Percentiles rank a stretch among this genome's conserved stretches.
Evolutionary conservation across 1,140 invertebrate genomes (phyloP).

Genomic region (Drepana arcuata): DNA sequence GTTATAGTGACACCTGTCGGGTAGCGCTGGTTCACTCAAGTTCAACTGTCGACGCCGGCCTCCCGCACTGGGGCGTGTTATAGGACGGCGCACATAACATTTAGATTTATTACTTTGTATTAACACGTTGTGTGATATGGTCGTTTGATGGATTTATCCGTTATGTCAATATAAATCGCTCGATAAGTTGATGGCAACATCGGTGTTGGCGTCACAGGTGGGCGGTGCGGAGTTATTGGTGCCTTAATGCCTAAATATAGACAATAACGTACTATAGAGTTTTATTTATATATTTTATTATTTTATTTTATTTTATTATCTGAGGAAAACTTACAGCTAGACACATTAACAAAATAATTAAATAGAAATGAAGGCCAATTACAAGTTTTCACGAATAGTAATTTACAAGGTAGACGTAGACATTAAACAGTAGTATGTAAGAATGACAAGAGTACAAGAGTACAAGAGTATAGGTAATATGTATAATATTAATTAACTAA

Average conservation of each 20-base stretch:
- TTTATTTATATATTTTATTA: too few relatives aligned
- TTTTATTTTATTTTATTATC: too few relatives aligned
- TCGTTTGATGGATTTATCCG: constrained; percentile 58
- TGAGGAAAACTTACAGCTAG: too few relatives aligned
- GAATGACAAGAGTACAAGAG: too few relatives aligned
- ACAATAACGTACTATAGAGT: too few relatives aligned
- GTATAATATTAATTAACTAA: too few relatives aligned
- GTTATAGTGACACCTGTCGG: constrained; percentile 40
- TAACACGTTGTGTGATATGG: constrained; percentile 40
- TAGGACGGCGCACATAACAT: constrained; percentile 50
- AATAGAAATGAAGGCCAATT: too few relatives aligned
- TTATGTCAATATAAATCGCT: constrained; percentile 10
- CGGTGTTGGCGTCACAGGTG: constrained; percentile 7
- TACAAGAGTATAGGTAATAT: too few relatives aligned
- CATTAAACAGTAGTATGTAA: too few relatives aligned
- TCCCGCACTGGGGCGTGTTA: constrained; percentile 30
- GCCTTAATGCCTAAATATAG: constrained; percentile 7
- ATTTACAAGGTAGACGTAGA: too few relatives aligned
- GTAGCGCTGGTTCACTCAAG: background rate
- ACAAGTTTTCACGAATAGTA: too few relatives aligned
- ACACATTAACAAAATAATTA: too few relatives aligned
- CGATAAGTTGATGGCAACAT: constrained; percentile 12
- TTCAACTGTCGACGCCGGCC: constrained; percentile 5
- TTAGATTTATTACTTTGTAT: constrained; percentile 48
- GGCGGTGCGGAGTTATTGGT: constrained; percentile 7